Conservation (phyloP, 1,140 invertebrate genomes). For the Augochlora pura region DNA sequence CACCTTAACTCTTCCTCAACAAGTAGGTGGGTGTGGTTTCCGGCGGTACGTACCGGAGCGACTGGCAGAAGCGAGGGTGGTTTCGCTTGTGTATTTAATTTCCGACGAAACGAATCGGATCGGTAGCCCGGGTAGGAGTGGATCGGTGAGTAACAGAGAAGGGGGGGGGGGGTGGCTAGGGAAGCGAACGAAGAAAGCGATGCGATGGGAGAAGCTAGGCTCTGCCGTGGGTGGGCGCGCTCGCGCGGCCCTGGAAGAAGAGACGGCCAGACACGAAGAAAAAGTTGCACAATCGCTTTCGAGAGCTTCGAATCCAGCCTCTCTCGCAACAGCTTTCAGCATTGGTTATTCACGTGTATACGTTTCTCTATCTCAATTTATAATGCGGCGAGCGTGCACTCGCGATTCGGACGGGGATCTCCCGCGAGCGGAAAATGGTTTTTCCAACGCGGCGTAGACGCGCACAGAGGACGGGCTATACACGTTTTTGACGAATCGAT, state of each 20-base stretch:
- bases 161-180: not conserved
- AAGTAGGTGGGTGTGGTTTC: slow-evolving; percentile 73
- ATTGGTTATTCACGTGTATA: slow-evolving; percentile 55
- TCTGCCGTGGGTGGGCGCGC: not conserved
- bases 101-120: slow-evolving; percentile 74
- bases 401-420: slow-evolving; percentile 24
- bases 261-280: slow-evolving; percentile 14
- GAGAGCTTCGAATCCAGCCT: slow-evolving; percentile 32
- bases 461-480: not conserved
- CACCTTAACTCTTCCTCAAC: slow-evolving; percentile 69
- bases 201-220: not conserved
- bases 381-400: slow-evolving; percentile 44
- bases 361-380: slow-evolving; percentile 60
- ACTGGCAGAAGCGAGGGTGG: not conserved
- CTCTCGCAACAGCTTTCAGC: slow-evolving; percentile 42
- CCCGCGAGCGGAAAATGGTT: slow-evolving; percentile 51
- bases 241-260: not conserved
- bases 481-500: slow-evolving; percentile 28
- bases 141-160: not conserved
- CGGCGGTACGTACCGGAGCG: slow-evolving; percentile 20
- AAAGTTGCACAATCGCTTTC: slow-evolving; percentile 51
- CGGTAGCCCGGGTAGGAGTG: slow-evolving; percentile 25
- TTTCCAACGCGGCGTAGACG: slow-evolving; percentile 20
- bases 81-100: slow-evolving; percentile 75
- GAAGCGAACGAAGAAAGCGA: not conserved